These are phyloP conservation scores for Antennarius striatus DNA, from an alignment of 2,113 vertebrate species.

Conservation along the genomic window DNA sequence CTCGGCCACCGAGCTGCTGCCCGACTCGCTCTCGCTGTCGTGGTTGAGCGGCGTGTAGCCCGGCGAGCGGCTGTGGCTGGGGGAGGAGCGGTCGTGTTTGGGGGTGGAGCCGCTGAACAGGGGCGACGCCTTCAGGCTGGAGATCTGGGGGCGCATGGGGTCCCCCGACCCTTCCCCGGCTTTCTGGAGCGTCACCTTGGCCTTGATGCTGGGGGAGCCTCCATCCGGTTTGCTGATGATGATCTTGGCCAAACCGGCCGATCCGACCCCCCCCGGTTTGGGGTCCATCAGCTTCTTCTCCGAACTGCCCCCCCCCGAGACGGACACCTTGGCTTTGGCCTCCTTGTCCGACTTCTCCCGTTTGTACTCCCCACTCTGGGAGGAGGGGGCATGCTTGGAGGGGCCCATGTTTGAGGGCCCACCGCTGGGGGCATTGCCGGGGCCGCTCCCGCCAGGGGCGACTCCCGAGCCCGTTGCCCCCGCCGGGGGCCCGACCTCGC, in stretches of 20 bases:
- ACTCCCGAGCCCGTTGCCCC: slow-evolving; percentile 80
- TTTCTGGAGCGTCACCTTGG: slow-evolving; percentile 96
- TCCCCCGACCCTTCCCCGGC: slow-evolving; percentile 89
- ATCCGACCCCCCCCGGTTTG: slow-evolving; percentile 83
- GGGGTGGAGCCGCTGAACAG: slow-evolving; percentile 97
- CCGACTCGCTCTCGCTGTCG: slow-evolving; percentile 97
- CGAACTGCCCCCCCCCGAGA: slow-evolving; percentile 81
- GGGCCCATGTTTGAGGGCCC: slow-evolving; percentile 81
- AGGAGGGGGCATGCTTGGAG: slow-evolving; percentile 87
- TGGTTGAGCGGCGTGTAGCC: slow-evolving; percentile 94
- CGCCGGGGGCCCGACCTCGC: slow-evolving; percentile 82
- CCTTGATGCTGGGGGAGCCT: slow-evolving; percentile 96
- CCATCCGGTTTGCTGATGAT: slow-evolving; percentile 98
- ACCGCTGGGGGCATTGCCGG: slow-evolving; percentile 76
- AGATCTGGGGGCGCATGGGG: slow-evolving; percentile 88
- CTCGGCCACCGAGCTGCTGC: slow-evolving; percentile 93
- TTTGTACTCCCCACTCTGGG: slow-evolving; percentile 90
- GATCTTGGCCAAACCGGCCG: slow-evolving; percentile 93
- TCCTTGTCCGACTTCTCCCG: slow-evolving; percentile 96
- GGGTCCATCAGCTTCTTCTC: slow-evolving; percentile 94
- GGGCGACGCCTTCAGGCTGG: slow-evolving; percentile 93
- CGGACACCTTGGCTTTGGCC: slow-evolving; percentile 89
- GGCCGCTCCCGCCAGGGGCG: slow-evolving; percentile 77
- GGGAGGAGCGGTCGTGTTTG: slow-evolving; percentile 96
- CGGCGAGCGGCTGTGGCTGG: slow-evolving; percentile 97